Base-by-base conservation (phyloP, 37 sponge, comb jelly and placozoan genomes). In the Mnemiopsis leidyi region DNA sequence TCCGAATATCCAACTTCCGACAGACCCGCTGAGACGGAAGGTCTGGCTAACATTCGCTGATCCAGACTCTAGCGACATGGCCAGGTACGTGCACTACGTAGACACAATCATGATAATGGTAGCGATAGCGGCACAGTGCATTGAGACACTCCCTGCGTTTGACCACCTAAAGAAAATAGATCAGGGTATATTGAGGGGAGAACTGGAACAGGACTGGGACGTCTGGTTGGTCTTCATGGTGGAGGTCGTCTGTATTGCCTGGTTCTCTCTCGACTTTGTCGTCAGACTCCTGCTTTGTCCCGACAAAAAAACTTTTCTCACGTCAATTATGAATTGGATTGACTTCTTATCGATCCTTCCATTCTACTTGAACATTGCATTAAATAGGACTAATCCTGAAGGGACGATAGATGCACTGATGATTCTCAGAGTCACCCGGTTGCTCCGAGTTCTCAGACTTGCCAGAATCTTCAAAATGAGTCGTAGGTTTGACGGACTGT, bases 321-420 rank as follows among this genome's bases (percentile, higher is more conserved):
- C 35, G 1, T 31, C 38, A 1, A 26, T 79, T 21, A 79, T 79
- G 35, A 79, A 79, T 23, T 79, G 82, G 82, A 79, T 79, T 2
- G 82, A 79, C 82, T 79, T 79, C 82, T 35, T 20, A 26, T 79
- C 82, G 37, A 79, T 79, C 38, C 82, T 79, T 5, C 82, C 82
- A 2, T 79, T 79, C 37, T 79, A 79, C 82, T 21, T 79, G 5
- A 38, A 34, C 23, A 5, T 79, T 26, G 82, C 82, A 29, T 26
- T 34, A 2, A 23, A 23, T 3, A 23, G 5, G 16, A 18, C 3
- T 3, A 23, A 71, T 3, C 29, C 23, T 5, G 73, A 71, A 18
- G 26, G 23, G 3, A 71, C 29, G 29, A 26, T 79, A 23, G 82
- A 79, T 23, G 82, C 82, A 36, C 82, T 79, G 18, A 79, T 79